Base-by-base conservation (phyloP, 2,888 invertebrate genomes). In the Deroplatys truncata region DNA sequence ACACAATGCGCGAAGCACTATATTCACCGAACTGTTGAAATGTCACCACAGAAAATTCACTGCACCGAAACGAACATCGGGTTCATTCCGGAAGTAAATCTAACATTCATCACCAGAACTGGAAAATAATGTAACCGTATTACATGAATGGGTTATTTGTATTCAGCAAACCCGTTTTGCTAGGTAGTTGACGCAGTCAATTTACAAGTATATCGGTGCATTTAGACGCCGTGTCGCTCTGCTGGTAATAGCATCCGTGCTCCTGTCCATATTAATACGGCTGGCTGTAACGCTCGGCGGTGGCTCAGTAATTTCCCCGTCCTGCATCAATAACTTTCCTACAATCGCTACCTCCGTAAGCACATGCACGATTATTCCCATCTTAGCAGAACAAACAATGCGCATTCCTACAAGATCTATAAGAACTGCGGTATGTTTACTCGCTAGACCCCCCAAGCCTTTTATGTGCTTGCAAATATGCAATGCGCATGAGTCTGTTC, bases 211-310 rank as follows among this genome's bases (percentile, higher is more conserved):
- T 72, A 72, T 72, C 56, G 56, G 56, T 72, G 56, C 56, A 72
- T 72, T 72, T 72, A 72, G 56, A 72, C 56, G 56, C 56, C 56
- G 56, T 72, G 56, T 72, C 56, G 56, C 56, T 72, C 25, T 85
- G 28, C 7, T 28, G n/a, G 85, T 85, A 85, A 85, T 49, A 28
- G 49, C n/a, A 85, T 85, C 56, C 28, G 10, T 56, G 28, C n/a
- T 25, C 85, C 85, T 85, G 85, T 85, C 85, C 85, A 85, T 85
- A 85, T 85, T 85, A 85, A 85, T 49, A 28, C 56, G 85, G 15
- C 56, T 49, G 31, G 35, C 43, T n/a, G 43, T 85, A 85, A 85
- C 28, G 56, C 56, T 9, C 56, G 56, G 10, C 43, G 56, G 49
- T 25, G 35, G 85, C 35, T 8, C 35, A 15, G 85, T 85, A 56